Percentiles rank a stretch among this genome's conserved stretches.
phyloP scores from a whole-genome alignment of 1,140 invertebrate species.

The Periplaneta americana region DNA sequence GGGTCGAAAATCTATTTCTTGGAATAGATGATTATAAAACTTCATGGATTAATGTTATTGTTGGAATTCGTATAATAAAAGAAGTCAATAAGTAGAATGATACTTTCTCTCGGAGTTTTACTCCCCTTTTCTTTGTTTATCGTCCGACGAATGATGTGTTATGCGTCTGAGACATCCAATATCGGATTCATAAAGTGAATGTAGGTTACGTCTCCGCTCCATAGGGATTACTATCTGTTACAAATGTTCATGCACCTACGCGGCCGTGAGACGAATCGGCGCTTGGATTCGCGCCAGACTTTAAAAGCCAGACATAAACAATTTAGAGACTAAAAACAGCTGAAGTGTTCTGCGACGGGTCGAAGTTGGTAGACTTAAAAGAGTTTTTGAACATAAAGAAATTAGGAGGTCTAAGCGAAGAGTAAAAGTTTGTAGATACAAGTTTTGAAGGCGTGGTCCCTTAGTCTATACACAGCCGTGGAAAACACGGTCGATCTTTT shows the following conservation, averaged over 20 bases:
- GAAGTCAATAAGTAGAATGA: not conserved
- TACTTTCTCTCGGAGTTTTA: not conserved
- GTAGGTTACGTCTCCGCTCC: not conserved
- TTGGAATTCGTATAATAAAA: too few species aligned
- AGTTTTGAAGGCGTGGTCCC: not conserved
- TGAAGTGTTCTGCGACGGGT: not conserved
- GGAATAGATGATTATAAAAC: too few species aligned
- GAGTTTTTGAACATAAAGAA: not conserved
- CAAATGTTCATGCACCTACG: not conserved
- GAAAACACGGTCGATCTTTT: not conserved
- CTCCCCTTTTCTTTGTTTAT: not conserved
- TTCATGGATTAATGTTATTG: too few species aligned
- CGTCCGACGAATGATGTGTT: not conserved
- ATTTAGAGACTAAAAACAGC: not conserved
- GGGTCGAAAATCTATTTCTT: too few species aligned
- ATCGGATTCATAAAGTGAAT: not conserved
- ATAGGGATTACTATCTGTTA: not conserved
- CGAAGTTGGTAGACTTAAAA: not conserved
- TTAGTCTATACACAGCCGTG: not conserved
- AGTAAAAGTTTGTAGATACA: not conserved
- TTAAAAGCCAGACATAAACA: not conserved
- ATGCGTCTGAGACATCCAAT: not conserved
- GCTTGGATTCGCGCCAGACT: not conserved
- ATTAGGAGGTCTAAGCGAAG: not conserved
- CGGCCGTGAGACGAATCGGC: not conserved